phyloP scores from a whole-genome alignment of 2,888 invertebrate genomes.

The Nymphalis polychloros region DNA sequence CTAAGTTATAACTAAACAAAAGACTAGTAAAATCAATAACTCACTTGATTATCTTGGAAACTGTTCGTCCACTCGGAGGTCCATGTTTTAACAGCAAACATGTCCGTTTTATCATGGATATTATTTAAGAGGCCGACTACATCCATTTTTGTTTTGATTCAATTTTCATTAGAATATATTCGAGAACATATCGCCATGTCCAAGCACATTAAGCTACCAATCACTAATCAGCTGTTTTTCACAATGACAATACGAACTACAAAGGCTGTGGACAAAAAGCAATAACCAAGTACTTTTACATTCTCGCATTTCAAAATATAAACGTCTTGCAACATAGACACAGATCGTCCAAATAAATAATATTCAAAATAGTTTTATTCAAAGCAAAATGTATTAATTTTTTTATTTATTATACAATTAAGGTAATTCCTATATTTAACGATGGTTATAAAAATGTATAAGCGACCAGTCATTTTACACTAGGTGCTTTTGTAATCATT shows the following conservation, averaged over 20 bases:
- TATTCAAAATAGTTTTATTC: too few species aligned
- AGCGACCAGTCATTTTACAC: too few species aligned
- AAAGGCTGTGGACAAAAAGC: neutral
- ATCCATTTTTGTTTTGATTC: slow-evolving; percentile 61
- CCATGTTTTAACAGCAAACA: slow-evolving; percentile 78
- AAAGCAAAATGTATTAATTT: too few species aligned
- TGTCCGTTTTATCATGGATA: slow-evolving; percentile 72
- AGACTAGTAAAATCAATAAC: slow-evolving; percentile 46
- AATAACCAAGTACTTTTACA: slow-evolving; percentile 7
- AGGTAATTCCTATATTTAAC: too few species aligned
- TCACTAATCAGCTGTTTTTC: slow-evolving; percentile 59
- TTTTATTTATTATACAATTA: too few species aligned
- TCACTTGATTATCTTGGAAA: slow-evolving; percentile 77
- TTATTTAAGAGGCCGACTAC: slow-evolving; percentile 73
- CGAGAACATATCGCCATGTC: slow-evolving; percentile 23
- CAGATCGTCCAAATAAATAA: too few species aligned
- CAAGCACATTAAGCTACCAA: slow-evolving; percentile 33
- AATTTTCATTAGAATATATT: slow-evolving; percentile 23
- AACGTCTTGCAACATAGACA: too few species aligned
- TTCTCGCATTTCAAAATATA: slow-evolving; percentile 5
- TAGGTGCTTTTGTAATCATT: too few species aligned
- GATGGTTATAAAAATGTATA: too few species aligned
- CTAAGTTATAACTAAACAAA: slow-evolving; percentile 22
- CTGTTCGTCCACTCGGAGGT: slow-evolving; percentile 74
- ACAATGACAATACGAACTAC: slow-evolving; percentile 21